Evolutionary conservation across 64 coral and sea anemone genomes (phyloP), one percentile per base, ranked within the genome.

Genomic region (Exaiptasia diaphana): DNA sequence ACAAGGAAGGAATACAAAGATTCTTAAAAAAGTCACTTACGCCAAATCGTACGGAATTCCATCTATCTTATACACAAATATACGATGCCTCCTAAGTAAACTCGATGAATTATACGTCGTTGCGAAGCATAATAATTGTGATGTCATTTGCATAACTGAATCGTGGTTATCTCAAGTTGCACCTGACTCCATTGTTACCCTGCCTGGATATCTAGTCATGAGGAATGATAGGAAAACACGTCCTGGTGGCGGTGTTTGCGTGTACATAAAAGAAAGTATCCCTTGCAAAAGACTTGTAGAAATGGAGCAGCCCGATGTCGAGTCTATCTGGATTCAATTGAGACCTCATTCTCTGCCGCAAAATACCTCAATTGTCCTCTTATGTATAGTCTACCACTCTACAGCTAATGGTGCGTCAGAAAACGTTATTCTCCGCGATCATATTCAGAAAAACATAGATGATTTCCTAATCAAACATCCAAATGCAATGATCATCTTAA

Each of bases 311-410:
- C 18, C 9, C 20, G 41, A 76, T 38, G 73, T 68, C 13, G 83
- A 86, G 53, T 77, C 71, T 34, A 75, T 86, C n/a, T 86, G 83
- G 83, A 20, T 76, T 76, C 81, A 84, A 53, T 57, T 73, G 73
- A 82, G 79, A 84, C 81, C 49, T 14, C 28, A 73, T 73, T 74
- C 65, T 13, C 81, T 72, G 18, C 81, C 46, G 18, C 43, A 50
- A 37, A 72, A 74, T 27, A 55, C 76, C 52, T 52, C 71, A 20
- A 77, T 86, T 50, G 76, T 76, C 53, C 49, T 86, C 31, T 45
- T 86, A 26, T 54, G 54, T 26, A 71, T 86, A 14, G 42, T 86
- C 67, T 86, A 86, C 27, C 83, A 86, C 37, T 67, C 83, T 37
- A 75, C 83, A 44, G 38, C 53, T 49, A 67, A 75, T 39, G 5